Conservation (phyloP, 1,140 invertebrate species). For the Bombus huntii region DNA sequence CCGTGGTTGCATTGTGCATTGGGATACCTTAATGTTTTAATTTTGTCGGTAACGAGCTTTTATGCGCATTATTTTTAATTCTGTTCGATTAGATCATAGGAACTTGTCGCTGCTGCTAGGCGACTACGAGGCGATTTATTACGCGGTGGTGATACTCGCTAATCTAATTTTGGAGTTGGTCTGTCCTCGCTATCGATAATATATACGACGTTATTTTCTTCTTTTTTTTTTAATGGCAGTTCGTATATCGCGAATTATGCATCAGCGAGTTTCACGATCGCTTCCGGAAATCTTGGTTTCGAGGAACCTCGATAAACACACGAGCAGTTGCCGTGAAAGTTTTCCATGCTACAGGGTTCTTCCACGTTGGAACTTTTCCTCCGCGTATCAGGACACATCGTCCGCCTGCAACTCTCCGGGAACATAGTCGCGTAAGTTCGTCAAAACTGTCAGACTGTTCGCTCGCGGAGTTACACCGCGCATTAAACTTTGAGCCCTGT, state of each 20-base stretch:
- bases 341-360: not conserved
- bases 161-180: not conserved
- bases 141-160: no score
- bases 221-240: not conserved
- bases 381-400: not conserved
- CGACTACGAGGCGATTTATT: conserved; percentile 4
- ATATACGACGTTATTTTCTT: not conserved
- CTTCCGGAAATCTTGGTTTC: not conserved
- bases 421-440: conserved; percentile 53
- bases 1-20: conserved; percentile 16
- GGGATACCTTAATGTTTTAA: conserved; percentile 50
- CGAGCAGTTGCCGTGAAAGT: not conserved
- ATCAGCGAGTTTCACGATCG: not conserved
- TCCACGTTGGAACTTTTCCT: conserved; percentile 3
- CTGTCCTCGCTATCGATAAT: not conserved
- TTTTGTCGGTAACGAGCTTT: conserved; percentile 25
- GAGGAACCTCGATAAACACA: not conserved
- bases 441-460: conserved; percentile 60
- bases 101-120: not conserved
- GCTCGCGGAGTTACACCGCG: conserved; percentile 7
- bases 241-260: not conserved
- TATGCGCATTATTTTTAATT: conserved; percentile 9
- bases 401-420: conserved; percentile 3
- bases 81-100: not conserved
- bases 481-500: conserved; percentile 45